Base-by-base conservation (phyloP, 2,888 invertebrate genomes). In the Rotaria macrura region DNA sequence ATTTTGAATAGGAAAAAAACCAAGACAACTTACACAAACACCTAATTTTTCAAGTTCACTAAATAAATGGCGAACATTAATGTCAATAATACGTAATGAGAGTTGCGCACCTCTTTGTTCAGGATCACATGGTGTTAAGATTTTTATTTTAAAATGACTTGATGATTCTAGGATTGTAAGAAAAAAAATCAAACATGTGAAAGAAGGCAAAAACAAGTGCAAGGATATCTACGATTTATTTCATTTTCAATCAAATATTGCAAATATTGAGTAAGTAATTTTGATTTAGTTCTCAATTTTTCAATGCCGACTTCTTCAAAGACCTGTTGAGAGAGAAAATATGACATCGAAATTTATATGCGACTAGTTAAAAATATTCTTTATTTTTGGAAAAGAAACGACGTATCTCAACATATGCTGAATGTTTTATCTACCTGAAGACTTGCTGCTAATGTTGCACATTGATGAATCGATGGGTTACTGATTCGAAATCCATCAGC, bases 191-290 rank as follows among this genome's bases (percentile, higher is more conserved):
- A 65, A 4, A 52, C 23, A 52, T 20, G 23, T 23, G 23, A 47
- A 47, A 47, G 9, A 47, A 47, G 5, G 17, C 10, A 52, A 52
- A 52, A 79, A 25, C 1, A 40, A 2, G 2, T 43, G 43, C 43
- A 23, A n/a, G 12, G 0, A 20, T 43, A 43, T 43, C 10, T 79
- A 79, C 79, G 79, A 54, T 65, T 65, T 25, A 86, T 87, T 85
- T 84, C 74, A 29, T 52, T 84, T 54, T 89, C 88, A 43, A 92
- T 88, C 85, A 92, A 89, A 79, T 89, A 88, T 88, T 93, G 93
- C 85, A 93, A 88, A 88, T 93, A 93, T 1, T 92, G 92, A 4
- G 93, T 93, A 83, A 93, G 88, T 52, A 92, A 89, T 85, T 89
- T 89, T 38, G 92, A 92, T 88, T 93, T 92, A 47, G 87, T 87